Percentiles rank a stretch among this genome's conserved stretches.
Evolutionary conservation across 2,113 vertebrate genomes (phyloP).

Genomic region (Nestor notabilis): DNA sequence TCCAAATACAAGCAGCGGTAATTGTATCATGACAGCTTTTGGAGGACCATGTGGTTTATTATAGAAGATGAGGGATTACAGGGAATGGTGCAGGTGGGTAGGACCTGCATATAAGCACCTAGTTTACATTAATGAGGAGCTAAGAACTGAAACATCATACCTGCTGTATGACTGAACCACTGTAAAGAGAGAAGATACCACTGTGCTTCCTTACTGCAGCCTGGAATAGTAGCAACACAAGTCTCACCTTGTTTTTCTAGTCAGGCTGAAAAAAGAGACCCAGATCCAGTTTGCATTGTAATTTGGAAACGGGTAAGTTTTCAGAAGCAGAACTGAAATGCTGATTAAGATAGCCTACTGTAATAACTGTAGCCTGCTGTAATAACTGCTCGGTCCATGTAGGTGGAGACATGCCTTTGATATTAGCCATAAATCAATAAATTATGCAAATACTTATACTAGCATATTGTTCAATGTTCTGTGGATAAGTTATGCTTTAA

Average conservation of each 20-base stretch:
- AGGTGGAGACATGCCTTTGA: constrained; percentile 35
- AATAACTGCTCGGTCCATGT: constrained; percentile 1
- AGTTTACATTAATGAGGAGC: not conserved
- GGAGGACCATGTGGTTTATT: not conserved
- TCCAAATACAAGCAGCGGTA: not conserved
- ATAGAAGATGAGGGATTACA: not conserved
- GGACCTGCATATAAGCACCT: not conserved
- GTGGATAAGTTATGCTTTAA: not conserved
- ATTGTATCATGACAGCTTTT: not conserved
- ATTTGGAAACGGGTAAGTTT: not conserved
- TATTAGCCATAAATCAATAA: constrained; percentile 52
- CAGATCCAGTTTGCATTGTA: not conserved
- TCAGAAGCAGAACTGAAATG: not conserved
- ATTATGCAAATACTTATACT: constrained; percentile 33
- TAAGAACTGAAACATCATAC: not conserved
- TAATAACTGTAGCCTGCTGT: constrained; percentile 34
- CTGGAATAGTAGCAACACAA: not conserved
- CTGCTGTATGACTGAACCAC: not conserved
- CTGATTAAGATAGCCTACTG: not conserved
- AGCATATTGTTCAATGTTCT: constrained; percentile 8
- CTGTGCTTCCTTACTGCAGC: not conserved
- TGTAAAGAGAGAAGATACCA: not conserved
- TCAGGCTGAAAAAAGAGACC: not conserved
- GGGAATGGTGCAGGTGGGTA: not conserved
- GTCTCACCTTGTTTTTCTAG: not conserved